Evolutionary conservation across 2,888 invertebrate genomes (phyloP).

Genomic region (Salpingus planirostris): DNA sequence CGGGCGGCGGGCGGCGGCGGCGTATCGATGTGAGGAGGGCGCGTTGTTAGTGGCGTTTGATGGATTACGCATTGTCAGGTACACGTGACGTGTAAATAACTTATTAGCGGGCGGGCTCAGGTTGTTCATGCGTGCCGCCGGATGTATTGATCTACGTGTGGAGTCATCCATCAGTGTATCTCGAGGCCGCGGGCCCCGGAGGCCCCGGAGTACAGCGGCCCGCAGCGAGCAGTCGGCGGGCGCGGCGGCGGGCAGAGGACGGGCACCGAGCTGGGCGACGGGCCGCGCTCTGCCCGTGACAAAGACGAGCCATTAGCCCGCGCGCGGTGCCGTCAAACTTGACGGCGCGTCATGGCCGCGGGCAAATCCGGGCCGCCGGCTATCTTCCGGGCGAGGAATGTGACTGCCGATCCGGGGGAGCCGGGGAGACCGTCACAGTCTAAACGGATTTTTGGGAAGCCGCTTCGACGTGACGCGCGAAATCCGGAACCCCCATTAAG

Average conservation of each 20-base stretch:
- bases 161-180: slow-evolving; percentile 40
- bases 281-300: slow-evolving; percentile 14
- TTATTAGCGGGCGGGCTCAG: slow-evolving; percentile 31
- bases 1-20: too few species aligned
- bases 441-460: too few species aligned
- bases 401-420: not conserved
- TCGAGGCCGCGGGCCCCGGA: slow-evolving; percentile 30
- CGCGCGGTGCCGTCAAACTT: slow-evolving; percentile 30
- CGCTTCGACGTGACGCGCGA: too few species aligned
- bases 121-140: slow-evolving; percentile 38
- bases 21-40: not conserved
- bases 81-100: slow-evolving; percentile 28
- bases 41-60: slow-evolving; percentile 13
- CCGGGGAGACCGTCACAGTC: too few species aligned
- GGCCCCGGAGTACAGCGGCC: slow-evolving; percentile 28
- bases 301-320: slow-evolving; percentile 20
- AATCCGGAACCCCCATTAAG: too few species aligned
- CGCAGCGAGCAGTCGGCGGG: slow-evolving; percentile 13
- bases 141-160: slow-evolving; percentile 40
- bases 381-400: slow-evolving; percentile 13
- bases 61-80: slow-evolving; percentile 17
- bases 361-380: slow-evolving; percentile 37
- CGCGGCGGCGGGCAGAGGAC: slow-evolving; percentile 3
- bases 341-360: slow-evolving; percentile 37
- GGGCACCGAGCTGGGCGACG: slow-evolving; percentile 5